phyloP scores from a whole-genome alignment of 2,113 vertebrate genomes.

The Egretta garzetta region DNA sequence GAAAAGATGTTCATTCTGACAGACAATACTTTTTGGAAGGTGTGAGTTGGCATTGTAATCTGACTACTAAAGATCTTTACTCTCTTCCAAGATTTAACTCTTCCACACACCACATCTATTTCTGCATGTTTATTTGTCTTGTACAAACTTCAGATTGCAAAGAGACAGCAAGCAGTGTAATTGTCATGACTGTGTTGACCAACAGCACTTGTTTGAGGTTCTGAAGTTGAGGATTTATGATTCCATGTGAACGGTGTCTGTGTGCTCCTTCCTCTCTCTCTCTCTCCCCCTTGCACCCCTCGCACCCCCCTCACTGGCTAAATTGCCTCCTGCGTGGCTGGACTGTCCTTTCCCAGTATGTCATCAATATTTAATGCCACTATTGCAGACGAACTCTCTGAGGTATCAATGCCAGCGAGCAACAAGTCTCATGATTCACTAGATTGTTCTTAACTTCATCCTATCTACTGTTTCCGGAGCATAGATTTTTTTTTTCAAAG shows the following conservation, averaged over 20 bases:
- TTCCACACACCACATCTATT: neutral
- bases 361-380: neutral
- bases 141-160: neutral
- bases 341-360: neutral
- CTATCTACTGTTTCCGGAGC: conserved; percentile 24
- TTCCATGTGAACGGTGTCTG: neutral
- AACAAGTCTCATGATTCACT: neutral
- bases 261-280: neutral
- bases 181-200: neutral
- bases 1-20: conserved; percentile 3
- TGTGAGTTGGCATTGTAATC: conserved; percentile 12
- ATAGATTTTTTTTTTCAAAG: conserved; percentile 13
- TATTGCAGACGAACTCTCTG: neutral
- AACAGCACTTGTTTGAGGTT: neutral
- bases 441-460: neutral
- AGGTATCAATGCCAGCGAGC: neutral
- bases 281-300: neutral
- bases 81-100: neutral
- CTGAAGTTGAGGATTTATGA: neutral
- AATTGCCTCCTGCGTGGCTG: neutral
- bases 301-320: neutral
- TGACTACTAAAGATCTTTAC: neutral
- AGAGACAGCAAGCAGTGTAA: neutral
- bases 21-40: conserved; percentile 10
- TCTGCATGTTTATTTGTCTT: neutral